phyloP scores from a whole-genome alignment of 2,113 vertebrate species.

The Tursiops truncatus region DNA sequence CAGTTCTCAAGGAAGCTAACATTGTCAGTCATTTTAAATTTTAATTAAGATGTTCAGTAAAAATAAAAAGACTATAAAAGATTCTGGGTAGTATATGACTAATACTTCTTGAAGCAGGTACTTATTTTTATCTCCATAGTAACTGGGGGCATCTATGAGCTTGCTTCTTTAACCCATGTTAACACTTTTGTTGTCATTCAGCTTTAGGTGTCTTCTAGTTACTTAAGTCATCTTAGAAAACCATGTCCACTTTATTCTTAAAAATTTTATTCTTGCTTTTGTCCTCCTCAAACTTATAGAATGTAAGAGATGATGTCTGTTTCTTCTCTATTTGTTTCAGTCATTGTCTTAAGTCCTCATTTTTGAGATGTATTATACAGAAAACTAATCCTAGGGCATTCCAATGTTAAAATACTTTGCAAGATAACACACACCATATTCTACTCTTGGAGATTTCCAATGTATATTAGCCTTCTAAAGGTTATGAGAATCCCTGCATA shows the following conservation, averaged over 20 bases:
- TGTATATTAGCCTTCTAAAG: background rate
- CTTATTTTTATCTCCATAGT: slow-evolving; percentile 44
- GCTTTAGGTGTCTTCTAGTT: background rate
- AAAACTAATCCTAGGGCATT: background rate
- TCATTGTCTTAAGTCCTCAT: background rate
- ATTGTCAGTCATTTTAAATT: slow-evolving; percentile 68
- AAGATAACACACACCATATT: background rate
- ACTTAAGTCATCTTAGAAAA: slow-evolving; percentile 32
- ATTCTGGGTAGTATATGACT: slow-evolving; percentile 55
- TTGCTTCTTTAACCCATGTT: background rate
- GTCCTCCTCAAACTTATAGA: background rate
- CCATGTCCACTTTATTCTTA: background rate
- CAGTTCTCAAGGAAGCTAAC: slow-evolving; percentile 50
- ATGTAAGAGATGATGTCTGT: background rate
- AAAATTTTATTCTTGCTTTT: background rate
- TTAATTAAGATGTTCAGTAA: slow-evolving; percentile 71
- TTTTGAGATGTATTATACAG: background rate
- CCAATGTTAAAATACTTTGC: background rate
- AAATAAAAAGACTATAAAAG: slow-evolving; percentile 61
- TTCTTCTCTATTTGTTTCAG: background rate
- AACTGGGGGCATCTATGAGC: background rate
- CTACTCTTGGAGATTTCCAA: background rate
- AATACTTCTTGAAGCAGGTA: slow-evolving; percentile 51
- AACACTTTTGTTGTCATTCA: background rate
- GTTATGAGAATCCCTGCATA: background rate